Percentiles rank a stretch among this genome's conserved stretches.
phyloP scores from a whole-genome alignment of 2,888 invertebrate genomes.

The Dendrolimus houi region DNA sequence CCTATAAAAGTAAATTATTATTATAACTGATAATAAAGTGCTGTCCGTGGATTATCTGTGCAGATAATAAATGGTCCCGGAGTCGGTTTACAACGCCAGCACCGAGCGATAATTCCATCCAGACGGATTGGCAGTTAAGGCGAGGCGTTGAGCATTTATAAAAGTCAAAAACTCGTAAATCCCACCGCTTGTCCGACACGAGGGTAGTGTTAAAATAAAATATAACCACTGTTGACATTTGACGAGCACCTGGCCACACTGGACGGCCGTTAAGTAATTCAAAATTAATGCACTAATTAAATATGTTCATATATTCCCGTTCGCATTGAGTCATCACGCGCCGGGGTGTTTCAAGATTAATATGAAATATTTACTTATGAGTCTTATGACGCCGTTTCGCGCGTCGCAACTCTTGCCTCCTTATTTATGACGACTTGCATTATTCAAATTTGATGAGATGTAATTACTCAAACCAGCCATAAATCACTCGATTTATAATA shows the following conservation, averaged over 20 bases:
- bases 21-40: slow-evolving; percentile 75
- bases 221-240: slow-evolving; percentile 71
- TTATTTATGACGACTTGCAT: slow-evolving; percentile 66
- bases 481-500: slow-evolving; percentile 67
- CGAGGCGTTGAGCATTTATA: slow-evolving; percentile 62
- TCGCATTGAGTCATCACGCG: slow-evolving; percentile 63
- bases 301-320: slow-evolving; percentile 64
- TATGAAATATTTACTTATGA: slow-evolving; percentile 67
- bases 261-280: slow-evolving; percentile 58
- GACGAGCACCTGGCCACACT: slow-evolving; percentile 64
- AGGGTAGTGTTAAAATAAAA: slow-evolving; percentile 54
- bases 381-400: slow-evolving; percentile 46
- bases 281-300: slow-evolving; percentile 72
- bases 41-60: slow-evolving; percentile 67
- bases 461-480: slow-evolving; percentile 72
- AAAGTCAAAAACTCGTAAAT: slow-evolving; percentile 70
- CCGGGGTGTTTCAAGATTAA: slow-evolving; percentile 59
- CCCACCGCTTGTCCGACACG: slow-evolving; percentile 27
- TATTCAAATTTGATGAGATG: slow-evolving; percentile 75
- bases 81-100: slow-evolving; percentile 55
- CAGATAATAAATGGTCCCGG: slow-evolving; percentile 63
- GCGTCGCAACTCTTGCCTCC: slow-evolving; percentile 10
- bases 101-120: slow-evolving; percentile 57
- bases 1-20: slow-evolving; percentile 75
- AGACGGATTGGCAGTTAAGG: slow-evolving; percentile 61